Evolutionary conservation across 35 echinoderm and acorn worm species (phyloP).

Genomic region (Lytechinus pictus): DNA sequence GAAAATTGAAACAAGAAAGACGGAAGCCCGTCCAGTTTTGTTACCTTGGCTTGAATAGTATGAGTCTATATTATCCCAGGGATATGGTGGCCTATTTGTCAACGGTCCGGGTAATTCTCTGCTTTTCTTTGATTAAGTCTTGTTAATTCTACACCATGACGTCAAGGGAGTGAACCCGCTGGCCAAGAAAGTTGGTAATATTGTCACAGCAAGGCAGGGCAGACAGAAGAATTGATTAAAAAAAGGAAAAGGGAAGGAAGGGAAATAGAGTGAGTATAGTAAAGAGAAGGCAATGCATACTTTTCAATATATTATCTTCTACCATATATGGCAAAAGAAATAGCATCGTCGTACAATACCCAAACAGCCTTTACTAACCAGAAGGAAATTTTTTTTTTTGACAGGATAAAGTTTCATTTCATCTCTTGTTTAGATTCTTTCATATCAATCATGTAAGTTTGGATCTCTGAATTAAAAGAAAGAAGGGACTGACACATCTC

Average conservation of each 20-base stretch:
- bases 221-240: slow-evolving; percentile 17
- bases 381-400: background rate
- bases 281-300: background rate
- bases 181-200: slow-evolving; percentile 23
- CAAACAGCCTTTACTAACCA: too few relatives aligned
- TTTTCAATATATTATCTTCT: background rate
- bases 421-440: background rate
- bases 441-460: background rate
- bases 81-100: background rate
- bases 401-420: background rate
- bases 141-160: slow-evolving; percentile 22
- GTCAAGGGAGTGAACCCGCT: slow-evolving; percentile 4
- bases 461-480: background rate
- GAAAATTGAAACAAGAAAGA: background rate
- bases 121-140: slow-evolving; percentile 40
- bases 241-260: background rate
- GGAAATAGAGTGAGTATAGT: background rate
- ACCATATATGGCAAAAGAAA: background rate
- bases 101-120: background rate
- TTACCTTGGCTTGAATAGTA: background rate
- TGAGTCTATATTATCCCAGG: background rate
- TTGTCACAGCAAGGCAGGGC: background rate
- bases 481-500: background rate
- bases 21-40: background rate
- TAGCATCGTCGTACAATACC: background rate